Conservation (phyloP, 1,140 invertebrate species). For the Pteromalus puparum region DNA sequence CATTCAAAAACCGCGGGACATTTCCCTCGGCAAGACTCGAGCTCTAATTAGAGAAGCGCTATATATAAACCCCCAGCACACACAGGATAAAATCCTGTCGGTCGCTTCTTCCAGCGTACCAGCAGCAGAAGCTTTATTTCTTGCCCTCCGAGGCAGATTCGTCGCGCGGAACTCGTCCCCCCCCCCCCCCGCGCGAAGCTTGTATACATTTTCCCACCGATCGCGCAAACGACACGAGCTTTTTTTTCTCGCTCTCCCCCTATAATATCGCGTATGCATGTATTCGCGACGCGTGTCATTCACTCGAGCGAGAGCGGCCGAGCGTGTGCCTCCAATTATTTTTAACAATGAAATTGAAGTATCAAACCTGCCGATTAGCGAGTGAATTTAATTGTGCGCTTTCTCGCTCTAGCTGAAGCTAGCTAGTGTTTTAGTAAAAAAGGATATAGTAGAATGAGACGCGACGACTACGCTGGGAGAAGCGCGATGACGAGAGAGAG, state of each 20-base stretch:
- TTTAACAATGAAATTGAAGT: conserved; percentile 65
- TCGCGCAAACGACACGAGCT: conserved; percentile 30
- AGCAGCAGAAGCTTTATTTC: neutral
- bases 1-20: conserved; percentile 16
- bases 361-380: conserved; percentile 67
- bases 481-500: conserved; percentile 55
- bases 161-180: neutral
- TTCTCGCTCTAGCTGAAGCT: neutral
- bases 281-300: conserved; percentile 48
- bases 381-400: conserved; percentile 68
- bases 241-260: conserved; percentile 31
- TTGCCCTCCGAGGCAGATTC: neutral
- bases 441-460: conserved; percentile 18
- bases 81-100: conserved; percentile 26
- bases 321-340: conserved; percentile 61
- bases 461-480: conserved; percentile 58
- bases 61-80: neutral
- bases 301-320: conserved; percentile 17
- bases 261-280: neutral
- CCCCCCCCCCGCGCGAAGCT: too few species aligned
- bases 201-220: conserved; percentile 13
- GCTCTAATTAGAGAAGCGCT: conserved; percentile 45
- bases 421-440: conserved; percentile 37
- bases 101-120: neutral
- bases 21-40: conserved; percentile 1